Evolutionary conservation across 1,140 invertebrate genomes (phyloP).

Genomic region (Sinonovacula constricta): DNA sequence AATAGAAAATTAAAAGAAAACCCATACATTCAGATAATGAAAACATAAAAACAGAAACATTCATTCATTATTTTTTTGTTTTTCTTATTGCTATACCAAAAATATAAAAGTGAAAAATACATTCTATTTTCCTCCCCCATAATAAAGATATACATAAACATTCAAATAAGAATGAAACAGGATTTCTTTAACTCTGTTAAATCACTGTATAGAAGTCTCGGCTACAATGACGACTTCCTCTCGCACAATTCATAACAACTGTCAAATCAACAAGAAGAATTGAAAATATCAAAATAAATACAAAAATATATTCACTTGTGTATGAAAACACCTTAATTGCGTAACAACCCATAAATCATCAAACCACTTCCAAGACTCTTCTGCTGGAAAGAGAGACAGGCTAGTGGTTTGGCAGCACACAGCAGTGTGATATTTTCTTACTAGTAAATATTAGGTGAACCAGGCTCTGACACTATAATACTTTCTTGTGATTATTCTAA

Average conservation of each 20-base stretch:
- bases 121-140: background rate
- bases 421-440: no score
- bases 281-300: conserved; percentile 52
- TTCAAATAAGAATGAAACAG: no score
- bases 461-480: no score
- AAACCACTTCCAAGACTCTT: no score
- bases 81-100: background rate
- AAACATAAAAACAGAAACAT: no score
- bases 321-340: background rate
- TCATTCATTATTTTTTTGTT: background rate
- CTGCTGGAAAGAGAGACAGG: no score
- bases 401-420: no score
- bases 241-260: background rate
- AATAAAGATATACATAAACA: background rate
- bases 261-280: conserved; percentile 38
- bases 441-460: no score
- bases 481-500: no score
- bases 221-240: background rate
- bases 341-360: background rate
- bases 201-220: background rate
- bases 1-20: no score
- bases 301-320: conserved; percentile 43
- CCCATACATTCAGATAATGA: no score
- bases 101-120: background rate
- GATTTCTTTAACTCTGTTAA: background rate